Evolutionary conservation across 2,888 invertebrate species (phyloP).

Genomic region (Pemphredon lugubris): DNA sequence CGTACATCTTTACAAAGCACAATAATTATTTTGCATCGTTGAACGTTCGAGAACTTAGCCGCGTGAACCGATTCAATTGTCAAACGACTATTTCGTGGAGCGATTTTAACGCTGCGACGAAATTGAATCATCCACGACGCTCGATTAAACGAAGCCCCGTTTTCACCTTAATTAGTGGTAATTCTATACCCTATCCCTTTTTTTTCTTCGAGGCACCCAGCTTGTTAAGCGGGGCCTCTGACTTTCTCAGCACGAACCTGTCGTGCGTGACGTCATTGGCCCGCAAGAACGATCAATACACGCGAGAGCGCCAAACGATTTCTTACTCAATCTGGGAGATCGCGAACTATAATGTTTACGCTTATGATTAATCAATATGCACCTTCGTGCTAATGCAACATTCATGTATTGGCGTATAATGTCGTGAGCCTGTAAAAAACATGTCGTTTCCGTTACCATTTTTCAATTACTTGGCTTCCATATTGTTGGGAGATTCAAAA

Average conservation of each 20-base stretch:
- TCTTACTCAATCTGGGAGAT: conserved; percentile 32
- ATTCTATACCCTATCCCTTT: background rate
- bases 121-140: background rate
- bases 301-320: conserved; percentile 68
- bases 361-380: background rate
- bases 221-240: conserved; percentile 22
- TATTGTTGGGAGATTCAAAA: too few species aligned
- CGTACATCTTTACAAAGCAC: background rate
- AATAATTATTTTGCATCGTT: background rate
- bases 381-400: too few species aligned
- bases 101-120: background rate
- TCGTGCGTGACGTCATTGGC: conserved; percentile 74
- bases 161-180: background rate
- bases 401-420: too few species aligned
- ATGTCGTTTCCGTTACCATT: too few species aligned
- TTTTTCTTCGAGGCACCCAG: background rate
- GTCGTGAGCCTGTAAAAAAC: too few species aligned
- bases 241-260: conserved; percentile 45
- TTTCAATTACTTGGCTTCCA: too few species aligned
- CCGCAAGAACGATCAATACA: conserved; percentile 77
- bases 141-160: conserved; percentile 1
- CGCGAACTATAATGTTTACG: conserved; percentile 6
- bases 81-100: background rate
- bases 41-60: background rate
- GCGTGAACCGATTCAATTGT: conserved; percentile 13